A percentile compares a stretch with the other conserved stretches of the same genome.
These are phyloP conservation scores for Troglohyphantes excavatus DNA, from an alignment of 2,888 invertebrate species.

Conservation along the genomic window DNA sequence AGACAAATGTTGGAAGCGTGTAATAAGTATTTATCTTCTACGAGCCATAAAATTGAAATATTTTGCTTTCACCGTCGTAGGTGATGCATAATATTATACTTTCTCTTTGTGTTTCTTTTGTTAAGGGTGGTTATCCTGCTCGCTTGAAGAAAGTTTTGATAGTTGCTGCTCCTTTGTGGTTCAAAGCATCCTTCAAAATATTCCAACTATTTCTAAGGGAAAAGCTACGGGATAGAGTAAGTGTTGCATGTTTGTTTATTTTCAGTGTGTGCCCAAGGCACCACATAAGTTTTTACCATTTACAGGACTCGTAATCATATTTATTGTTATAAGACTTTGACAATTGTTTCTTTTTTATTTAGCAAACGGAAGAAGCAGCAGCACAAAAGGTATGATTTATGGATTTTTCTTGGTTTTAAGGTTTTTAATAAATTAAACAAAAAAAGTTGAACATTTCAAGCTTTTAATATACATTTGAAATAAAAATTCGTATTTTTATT, in stretches of 20 bases:
- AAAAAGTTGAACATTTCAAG: background rate
- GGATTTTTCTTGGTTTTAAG: background rate
- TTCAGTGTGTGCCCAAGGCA: background rate
- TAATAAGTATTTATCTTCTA: background rate
- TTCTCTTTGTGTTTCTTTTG: background rate
- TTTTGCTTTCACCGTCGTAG: no score
- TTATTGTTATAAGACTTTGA: background rate
- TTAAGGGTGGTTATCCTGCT: conserved; percentile 97
- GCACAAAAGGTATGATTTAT: conserved; percentile 72
- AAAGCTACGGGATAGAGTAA: conserved; percentile 94
- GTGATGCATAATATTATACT: no score
- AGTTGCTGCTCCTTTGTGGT: conserved; percentile 98
- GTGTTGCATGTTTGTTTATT: conserved; percentile 70
- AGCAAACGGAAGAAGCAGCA: conserved; percentile 77
- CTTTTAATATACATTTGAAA: no score
- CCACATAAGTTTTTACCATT: background rate
- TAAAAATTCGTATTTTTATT: no score
- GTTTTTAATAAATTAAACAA: background rate
- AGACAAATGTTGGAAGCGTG: background rate
- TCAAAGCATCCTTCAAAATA: conserved; percentile 98
- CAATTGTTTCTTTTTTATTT: conserved; percentile 24
- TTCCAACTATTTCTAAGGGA: conserved; percentile 96
- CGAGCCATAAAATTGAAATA: no score
- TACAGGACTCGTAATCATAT: background rate
- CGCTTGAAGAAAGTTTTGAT: conserved; percentile 97